Conservation (phyloP, 2,888 invertebrate species). For the Scaptomyza flava region DNA sequence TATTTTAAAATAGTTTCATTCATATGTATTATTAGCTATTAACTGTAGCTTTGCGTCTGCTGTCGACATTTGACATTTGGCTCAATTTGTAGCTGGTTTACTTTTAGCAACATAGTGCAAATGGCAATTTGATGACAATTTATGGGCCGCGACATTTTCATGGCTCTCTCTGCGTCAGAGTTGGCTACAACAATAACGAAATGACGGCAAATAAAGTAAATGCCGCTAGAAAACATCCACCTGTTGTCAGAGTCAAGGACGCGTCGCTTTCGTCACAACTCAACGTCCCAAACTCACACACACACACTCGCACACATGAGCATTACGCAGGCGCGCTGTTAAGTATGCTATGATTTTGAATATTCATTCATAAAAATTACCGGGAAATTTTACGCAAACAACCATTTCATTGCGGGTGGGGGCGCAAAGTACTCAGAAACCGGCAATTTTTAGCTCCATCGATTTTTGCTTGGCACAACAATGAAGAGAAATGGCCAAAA, state of each 20-base stretch:
- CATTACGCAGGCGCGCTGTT: slow-evolving; percentile 64
- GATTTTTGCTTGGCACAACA: slow-evolving; percentile 54
- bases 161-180: slow-evolving; percentile 58
- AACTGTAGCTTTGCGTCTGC: neutral
- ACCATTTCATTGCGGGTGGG: slow-evolving; percentile 7
- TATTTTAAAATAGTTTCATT: neutral
- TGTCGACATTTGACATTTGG: slow-evolving; percentile 1
- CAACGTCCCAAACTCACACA: slow-evolving; percentile 22
- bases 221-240: slow-evolving; percentile 53
- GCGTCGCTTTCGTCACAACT: slow-evolving; percentile 73
- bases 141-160: slow-evolving; percentile 47
- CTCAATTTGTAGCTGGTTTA: slow-evolving; percentile 12
- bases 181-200: slow-evolving; percentile 1
- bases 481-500: neutral
- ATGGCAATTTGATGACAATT: slow-evolving; percentile 55
- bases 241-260: slow-evolving; percentile 75
- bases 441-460: slow-evolving; percentile 76
- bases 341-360: slow-evolving; percentile 71
- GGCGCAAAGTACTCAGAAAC: slow-evolving; percentile 28
- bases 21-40: neutral
- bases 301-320: slow-evolving; percentile 10
- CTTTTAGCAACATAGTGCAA: slow-evolving; percentile 45
- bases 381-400: slow-evolving; percentile 71
- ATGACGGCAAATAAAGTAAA: slow-evolving; percentile 8
- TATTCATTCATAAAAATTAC: slow-evolving; percentile 75